Evolutionary conservation across 2,888 invertebrate species (phyloP).

Genomic region (Pachycephus smyrnensis): DNA sequence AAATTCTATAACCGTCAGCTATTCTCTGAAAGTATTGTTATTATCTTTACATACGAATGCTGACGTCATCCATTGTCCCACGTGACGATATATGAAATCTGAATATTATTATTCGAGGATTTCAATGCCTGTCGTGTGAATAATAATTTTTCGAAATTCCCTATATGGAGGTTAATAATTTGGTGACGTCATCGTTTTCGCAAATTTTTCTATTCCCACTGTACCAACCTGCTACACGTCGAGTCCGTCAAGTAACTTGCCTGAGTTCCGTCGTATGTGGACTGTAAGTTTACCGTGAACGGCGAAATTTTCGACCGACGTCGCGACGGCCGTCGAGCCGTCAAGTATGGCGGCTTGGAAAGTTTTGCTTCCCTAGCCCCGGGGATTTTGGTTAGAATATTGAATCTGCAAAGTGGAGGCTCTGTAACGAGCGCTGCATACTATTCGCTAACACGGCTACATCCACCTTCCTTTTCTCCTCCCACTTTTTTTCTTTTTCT

Average conservation of each 20-base stretch:
- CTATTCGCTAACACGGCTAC: constrained; percentile 39
- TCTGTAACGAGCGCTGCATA: constrained; percentile 61
- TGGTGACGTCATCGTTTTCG: not conserved
- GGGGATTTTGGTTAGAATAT: constrained; percentile 67
- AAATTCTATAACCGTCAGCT: not conserved
- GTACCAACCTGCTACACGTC: constrained; percentile 46
- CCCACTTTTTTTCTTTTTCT: not conserved
- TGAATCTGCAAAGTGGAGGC: constrained; percentile 64
- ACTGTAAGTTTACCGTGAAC: constrained; percentile 56
- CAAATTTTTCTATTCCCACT: constrained; percentile 47
- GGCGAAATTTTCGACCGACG: constrained; percentile 55
- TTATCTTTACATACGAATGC: not conserved
- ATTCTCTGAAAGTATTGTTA: not conserved
- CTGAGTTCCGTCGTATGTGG: constrained; percentile 48
- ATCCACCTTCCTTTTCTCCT: not conserved
- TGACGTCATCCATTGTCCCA: not conserved
- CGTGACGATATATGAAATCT: not conserved
- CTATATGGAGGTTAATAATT: not conserved
- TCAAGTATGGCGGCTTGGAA: constrained; percentile 48
- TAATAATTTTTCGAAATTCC: not conserved
- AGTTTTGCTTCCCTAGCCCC: constrained; percentile 64
- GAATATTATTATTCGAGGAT: not conserved
- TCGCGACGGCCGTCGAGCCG: constrained; percentile 35
- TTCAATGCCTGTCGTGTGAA: not conserved
- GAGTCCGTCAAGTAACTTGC: constrained; percentile 60